These are phyloP conservation scores for Emydoidea blandingii DNA, from an alignment of 2,797 vertebrate genomes.

Conservation along the genomic window DNA sequence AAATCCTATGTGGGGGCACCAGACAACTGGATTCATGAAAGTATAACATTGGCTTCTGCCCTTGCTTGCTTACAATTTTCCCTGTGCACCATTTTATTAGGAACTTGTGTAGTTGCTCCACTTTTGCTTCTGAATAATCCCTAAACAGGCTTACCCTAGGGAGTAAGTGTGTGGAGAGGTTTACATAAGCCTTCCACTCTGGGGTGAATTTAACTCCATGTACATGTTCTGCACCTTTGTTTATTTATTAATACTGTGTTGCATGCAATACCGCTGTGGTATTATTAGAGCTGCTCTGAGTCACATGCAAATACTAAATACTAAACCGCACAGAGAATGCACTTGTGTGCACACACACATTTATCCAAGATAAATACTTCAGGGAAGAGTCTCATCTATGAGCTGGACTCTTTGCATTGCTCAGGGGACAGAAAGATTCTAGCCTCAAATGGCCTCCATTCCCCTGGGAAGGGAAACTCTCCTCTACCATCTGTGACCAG, in stretches of 20 bases:
- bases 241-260: not conserved
- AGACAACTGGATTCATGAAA: not conserved
- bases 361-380: not conserved
- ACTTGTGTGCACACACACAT: not conserved
- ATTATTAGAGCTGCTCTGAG: not conserved
- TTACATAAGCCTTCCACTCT: not conserved
- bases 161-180: not conserved
- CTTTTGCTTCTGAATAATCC: not conserved
- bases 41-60: rapidly evolving
- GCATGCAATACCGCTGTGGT: not conserved
- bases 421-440: not conserved
- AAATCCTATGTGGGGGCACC: not conserved
- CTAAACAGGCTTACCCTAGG: not conserved
- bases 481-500: not conserved
- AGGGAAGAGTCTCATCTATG: not conserved
- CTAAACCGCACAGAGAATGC: not conserved
- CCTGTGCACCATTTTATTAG: not conserved
- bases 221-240: not conserved
- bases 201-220: rapidly evolving
- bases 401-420: not conserved
- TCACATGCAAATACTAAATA: not conserved
- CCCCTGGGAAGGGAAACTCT: not conserved
- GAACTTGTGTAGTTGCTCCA: not conserved
- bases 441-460: not conserved
- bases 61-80: not conserved